Evolutionary conservation across 2,888 invertebrate genomes (phyloP).

Genomic region (Nomada ferruginata): DNA sequence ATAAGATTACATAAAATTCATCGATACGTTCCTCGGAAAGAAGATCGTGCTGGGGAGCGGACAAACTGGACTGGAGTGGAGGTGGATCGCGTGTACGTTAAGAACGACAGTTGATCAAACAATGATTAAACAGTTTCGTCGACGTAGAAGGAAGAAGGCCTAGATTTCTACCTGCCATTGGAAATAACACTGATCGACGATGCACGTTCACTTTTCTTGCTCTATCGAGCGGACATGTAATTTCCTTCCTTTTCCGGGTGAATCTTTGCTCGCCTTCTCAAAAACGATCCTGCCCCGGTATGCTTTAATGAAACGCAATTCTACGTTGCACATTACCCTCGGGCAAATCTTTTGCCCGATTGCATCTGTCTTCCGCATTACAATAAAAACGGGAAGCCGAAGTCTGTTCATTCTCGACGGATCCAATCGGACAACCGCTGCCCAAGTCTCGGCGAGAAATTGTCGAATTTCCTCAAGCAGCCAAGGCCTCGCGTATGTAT

Average conservation of each 20-base stretch:
- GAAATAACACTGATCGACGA: conserved; percentile 25
- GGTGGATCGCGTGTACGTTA: neutral
- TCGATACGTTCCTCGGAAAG: neutral
- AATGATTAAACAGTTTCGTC: conserved; percentile 1
- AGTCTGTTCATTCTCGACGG: no score
- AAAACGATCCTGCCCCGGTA: no score
- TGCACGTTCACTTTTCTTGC: conserved; percentile 53
- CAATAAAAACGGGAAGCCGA: no score
- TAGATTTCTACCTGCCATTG: conserved; percentile 30
- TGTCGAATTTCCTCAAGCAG: neutral
- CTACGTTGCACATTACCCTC: no score
- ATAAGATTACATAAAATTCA: conserved; percentile 12
- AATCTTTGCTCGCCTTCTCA: conserved; percentile 9
- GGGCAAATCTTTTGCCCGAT: no score
- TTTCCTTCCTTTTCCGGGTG: conserved; percentile 45
- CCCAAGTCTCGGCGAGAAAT: neutral
- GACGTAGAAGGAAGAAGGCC: conserved; percentile 20
- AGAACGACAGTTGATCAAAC: neutral
- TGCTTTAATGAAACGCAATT: no score
- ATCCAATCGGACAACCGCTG: neutral
- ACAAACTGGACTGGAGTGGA: no score
- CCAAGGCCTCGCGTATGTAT: neutral
- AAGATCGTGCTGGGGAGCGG: neutral
- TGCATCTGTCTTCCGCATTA: no score
- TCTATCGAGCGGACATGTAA: conserved; percentile 28